Evolutionary conservation across 2,797 vertebrate genomes (phyloP).

Genomic region (Cichlasoma orientale): DNA sequence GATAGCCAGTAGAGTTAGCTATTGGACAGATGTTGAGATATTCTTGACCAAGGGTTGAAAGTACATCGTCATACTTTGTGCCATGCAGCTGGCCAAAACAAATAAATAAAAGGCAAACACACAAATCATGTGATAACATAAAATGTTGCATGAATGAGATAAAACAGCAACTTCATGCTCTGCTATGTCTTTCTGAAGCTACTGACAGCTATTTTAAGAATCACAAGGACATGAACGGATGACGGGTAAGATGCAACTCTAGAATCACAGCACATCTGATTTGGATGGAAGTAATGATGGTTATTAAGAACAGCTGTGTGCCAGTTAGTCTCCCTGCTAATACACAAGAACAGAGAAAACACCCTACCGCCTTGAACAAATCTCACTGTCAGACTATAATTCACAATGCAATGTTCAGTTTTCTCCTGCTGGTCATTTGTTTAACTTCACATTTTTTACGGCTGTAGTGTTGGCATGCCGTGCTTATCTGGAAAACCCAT

Average conservation of each 20-base stretch:
- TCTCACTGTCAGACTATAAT: conserved; percentile 32
- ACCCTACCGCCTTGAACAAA: conserved; percentile 15
- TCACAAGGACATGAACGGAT: conserved; percentile 49
- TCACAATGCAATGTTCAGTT: conserved; percentile 4
- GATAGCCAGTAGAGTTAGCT: not conserved
- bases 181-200: conserved; percentile 9
- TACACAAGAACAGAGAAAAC: conserved; percentile 23
- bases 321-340: conserved; percentile 47
- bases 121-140: not conserved
- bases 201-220: conserved; percentile 46
- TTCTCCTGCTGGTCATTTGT: conserved; percentile 10
- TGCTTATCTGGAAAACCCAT: not conserved
- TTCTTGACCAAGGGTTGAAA: not conserved
- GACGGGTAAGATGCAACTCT: conserved; percentile 35
- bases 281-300: conserved; percentile 69
- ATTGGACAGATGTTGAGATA: not conserved
- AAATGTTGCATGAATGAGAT: not conserved
- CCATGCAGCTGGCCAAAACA: not conserved
- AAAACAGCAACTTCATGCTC: not conserved
- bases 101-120: not conserved
- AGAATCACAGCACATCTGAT: conserved; percentile 58
- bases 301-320: conserved; percentile 78
- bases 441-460: not conserved
- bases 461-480: not conserved
- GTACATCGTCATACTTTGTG: not conserved